Percentiles rank a stretch among this genome's conserved stretches.
Evolutionary conservation across 1,140 invertebrate genomes (phyloP).

Genomic region (Lineus longissimus): DNA sequence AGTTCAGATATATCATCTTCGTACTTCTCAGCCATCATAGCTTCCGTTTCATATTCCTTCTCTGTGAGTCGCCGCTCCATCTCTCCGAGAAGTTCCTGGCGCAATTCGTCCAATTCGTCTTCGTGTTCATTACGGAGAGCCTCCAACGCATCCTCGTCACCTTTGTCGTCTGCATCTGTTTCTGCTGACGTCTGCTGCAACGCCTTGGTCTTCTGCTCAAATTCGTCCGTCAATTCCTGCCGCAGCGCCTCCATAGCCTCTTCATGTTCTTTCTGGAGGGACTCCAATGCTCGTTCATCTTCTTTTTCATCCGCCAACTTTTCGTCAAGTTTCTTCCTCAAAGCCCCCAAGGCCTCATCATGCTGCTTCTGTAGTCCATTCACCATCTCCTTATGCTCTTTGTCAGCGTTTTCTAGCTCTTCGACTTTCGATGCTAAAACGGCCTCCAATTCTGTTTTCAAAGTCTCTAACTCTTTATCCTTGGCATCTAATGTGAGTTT

Average conservation of each 20-base stretch:
- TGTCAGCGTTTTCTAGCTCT: too few species aligned
- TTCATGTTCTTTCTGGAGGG: too few species aligned
- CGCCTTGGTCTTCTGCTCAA: neutral
- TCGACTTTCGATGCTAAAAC: neutral
- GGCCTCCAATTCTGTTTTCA: neutral
- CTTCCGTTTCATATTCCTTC: too few species aligned
- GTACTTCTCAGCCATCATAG: too few species aligned
- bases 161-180: neutral
- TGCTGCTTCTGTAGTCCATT: too few species aligned
- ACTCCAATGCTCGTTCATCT: too few species aligned
- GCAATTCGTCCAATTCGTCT: neutral
- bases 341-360: neutral
- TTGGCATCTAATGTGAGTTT: neutral
- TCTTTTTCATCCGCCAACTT: neutral
- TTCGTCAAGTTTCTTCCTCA: neutral
- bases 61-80: neutral
- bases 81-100: neutral
- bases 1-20: too few species aligned
- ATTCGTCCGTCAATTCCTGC: too few species aligned
- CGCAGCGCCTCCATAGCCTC: too few species aligned
- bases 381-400: too few species aligned
- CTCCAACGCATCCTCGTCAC: neutral
- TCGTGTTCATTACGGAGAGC: constrained; percentile 1
- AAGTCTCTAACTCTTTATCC: neutral
- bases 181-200: neutral